Evolutionary conservation across 2,888 invertebrate species (phyloP).

Genomic region (Cosmia trapezina): DNA sequence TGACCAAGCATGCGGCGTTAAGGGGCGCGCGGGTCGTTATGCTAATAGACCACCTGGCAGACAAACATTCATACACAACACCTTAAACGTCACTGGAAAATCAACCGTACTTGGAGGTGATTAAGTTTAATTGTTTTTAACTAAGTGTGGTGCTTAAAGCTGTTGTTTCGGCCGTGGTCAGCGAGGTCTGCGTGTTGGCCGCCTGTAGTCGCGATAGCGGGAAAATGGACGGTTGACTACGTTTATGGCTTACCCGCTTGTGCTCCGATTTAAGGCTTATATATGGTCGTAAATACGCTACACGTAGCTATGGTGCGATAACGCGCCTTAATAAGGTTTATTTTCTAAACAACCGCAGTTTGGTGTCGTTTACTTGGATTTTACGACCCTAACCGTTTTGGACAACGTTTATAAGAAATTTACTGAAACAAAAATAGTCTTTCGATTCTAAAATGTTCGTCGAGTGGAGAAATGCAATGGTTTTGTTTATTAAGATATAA

Average conservation of each 20-base stretch:
- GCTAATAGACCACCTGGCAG: conserved; percentile 80
- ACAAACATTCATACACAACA: conserved; percentile 60
- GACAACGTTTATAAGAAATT: conserved; percentile 63
- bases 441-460: conserved; percentile 22
- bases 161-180: conserved; percentile 47
- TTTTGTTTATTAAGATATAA: conserved; percentile 10
- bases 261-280: conserved; percentile 84
- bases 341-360: conserved; percentile 79
- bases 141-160: conserved; percentile 60
- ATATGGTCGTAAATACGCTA: conserved; percentile 83
- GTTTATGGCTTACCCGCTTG: conserved; percentile 87
- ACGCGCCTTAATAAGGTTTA: conserved; percentile 84
- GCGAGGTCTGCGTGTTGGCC: conserved; percentile 83
- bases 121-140: accelerated
- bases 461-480: conserved; percentile 6
- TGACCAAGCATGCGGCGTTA: conserved; percentile 90
- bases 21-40: conserved; percentile 89
- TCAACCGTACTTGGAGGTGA: conserved; percentile 46
- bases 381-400: conserved; percentile 68
- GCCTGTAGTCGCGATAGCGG: conserved; percentile 86
- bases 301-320: conserved; percentile 81
- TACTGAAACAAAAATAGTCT: conserved; percentile 49
- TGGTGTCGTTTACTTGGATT: conserved; percentile 72
- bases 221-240: conserved; percentile 90
- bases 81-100: conserved; percentile 37